Base-by-base conservation (phyloP, 2,797 vertebrate genomes). In the Thalassophryne amazonica region DNA sequence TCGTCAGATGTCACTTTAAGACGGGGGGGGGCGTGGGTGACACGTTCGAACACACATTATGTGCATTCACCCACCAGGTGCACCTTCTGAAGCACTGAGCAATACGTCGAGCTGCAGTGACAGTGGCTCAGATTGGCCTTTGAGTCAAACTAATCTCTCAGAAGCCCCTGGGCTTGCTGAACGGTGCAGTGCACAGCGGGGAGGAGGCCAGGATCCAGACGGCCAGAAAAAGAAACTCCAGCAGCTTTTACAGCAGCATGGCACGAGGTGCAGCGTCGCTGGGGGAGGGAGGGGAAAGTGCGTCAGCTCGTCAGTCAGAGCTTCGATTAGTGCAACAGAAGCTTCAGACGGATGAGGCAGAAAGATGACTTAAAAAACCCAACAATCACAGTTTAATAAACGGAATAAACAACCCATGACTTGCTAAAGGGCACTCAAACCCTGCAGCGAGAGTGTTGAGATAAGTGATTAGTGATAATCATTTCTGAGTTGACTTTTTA, bases 171-270 rank as follows among this genome's bases (percentile, higher is more conserved):
- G 59, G 72, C 47, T 32, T 49, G 43, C 45, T 57, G 72, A 52
- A 45, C 40, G 3, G 27, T 3, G 24, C 55, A 40, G 40, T 37
- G 36, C 59, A 15, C 42, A 4, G 41, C 72, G 72, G 61, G 64
- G 73, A 50, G 73, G 42, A 66, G 50, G 65, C 60, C 53, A 51
- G 69, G 76, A 80, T 72, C 60, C 71, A 61, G 35, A 17, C 49
- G 2, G 59, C 78, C 77, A 81, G 85, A 78, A 87, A 90, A 88
- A 85, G 83, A 86, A 86, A 79, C 73, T 76, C 63, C 77, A 78
- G 78, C 73, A 69, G 83, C 78, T 89, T n/a, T n/a, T 88, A 86
- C 36, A 28, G 56, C 50, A 58, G 60, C 8, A 55, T 51, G 68
- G 70, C 49, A 48, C 2, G 40, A 57, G 54, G 69, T 13, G 9